Conservation (phyloP, 2,113 vertebrate genomes). For the Nipponia nippon region DNA sequence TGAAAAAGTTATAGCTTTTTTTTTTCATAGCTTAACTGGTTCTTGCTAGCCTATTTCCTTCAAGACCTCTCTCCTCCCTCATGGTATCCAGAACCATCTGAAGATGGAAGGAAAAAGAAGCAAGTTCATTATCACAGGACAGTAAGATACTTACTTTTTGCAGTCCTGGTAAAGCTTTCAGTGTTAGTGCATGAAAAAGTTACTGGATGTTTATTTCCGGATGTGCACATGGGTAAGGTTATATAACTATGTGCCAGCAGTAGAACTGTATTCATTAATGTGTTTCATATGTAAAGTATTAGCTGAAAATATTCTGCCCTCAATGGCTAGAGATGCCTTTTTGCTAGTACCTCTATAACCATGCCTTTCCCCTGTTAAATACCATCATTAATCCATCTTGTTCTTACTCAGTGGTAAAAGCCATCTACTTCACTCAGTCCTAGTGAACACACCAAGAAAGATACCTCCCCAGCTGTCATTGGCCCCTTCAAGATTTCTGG, state of each 20-base stretch:
- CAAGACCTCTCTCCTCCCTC: neutral
- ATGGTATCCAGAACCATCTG: neutral
- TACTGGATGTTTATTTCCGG: neutral
- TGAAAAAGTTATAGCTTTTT: neutral
- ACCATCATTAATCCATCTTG: neutral
- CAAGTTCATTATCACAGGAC: neutral
- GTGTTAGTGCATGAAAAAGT: neutral
- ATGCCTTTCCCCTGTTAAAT: neutral
- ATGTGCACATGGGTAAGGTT: neutral
- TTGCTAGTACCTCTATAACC: neutral
- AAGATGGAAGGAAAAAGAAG: neutral
- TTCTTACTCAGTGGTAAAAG: neutral
- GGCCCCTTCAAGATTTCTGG: neutral
- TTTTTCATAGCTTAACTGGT: neutral
- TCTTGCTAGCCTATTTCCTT: neutral
- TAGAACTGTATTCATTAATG: neutral
- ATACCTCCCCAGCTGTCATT: neutral
- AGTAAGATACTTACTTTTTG: neutral
- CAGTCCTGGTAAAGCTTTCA: neutral
- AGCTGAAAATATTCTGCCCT: neutral
- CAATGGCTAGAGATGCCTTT: neutral
- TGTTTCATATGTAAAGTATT: neutral
- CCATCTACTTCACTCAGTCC: neutral
- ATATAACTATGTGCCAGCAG: neutral
- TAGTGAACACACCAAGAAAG: neutral